Conservation (phyloP, 2,888 invertebrate species). For the Luperina nickerlii region DNA sequence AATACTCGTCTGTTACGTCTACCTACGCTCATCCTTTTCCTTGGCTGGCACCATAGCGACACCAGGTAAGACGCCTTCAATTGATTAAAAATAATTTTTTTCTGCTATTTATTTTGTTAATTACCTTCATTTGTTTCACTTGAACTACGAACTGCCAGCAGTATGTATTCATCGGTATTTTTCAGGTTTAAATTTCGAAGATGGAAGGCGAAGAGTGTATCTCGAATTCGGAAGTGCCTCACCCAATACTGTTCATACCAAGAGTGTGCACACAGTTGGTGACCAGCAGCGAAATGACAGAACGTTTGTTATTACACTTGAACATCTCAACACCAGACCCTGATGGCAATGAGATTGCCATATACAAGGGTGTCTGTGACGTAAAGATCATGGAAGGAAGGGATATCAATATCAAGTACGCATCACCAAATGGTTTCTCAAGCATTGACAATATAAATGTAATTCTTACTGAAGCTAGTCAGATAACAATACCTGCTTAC, state of each 20-base stretch:
- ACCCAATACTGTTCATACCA: slow-evolving; percentile 82
- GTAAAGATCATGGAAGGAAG: slow-evolving; percentile 80
- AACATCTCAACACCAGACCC: slow-evolving; percentile 80
- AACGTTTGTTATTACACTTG: slow-evolving; percentile 81
- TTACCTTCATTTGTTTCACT: slow-evolving; percentile 73
- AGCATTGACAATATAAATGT: slow-evolving; percentile 68
- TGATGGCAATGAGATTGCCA: slow-evolving; percentile 77
- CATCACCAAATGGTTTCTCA: slow-evolving; percentile 44
- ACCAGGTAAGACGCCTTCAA: slow-evolving; percentile 81
- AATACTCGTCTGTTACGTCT: slow-evolving; percentile 62
- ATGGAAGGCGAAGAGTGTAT: slow-evolving; percentile 74
- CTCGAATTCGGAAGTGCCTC: slow-evolving; percentile 70
- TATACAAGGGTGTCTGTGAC: slow-evolving; percentile 83
- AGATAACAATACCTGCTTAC: slow-evolving; percentile 67
- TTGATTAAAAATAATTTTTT: slow-evolving; percentile 61
- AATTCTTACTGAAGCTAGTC: slow-evolving; percentile 72
- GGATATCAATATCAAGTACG: slow-evolving; percentile 66
- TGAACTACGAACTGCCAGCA: slow-evolving; percentile 42
- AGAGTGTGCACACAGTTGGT: slow-evolving; percentile 80
- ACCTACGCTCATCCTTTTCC: slow-evolving; percentile 73
- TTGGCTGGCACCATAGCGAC: slow-evolving; percentile 71
- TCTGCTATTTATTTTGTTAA: slow-evolving; percentile 69
- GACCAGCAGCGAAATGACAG: slow-evolving; percentile 76
- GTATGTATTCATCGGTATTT: slow-evolving; percentile 67
- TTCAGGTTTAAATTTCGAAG: slow-evolving; percentile 67